Evolutionary conservation across 2,113 vertebrate species (phyloP).

Genomic region (Zingel zingel): DNA sequence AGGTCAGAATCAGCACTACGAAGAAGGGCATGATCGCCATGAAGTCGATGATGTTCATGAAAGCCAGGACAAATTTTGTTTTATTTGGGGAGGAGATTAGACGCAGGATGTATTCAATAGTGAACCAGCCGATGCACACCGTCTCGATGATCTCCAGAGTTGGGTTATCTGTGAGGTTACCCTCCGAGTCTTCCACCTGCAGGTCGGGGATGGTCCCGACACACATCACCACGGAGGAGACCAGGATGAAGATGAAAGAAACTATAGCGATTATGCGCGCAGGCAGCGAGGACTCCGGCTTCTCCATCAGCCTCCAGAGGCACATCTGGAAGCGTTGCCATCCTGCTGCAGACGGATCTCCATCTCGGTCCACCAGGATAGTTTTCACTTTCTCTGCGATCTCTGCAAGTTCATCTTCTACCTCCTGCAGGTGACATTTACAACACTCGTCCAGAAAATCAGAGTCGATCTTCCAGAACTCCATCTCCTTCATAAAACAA

Average conservation of each 20-base stretch:
- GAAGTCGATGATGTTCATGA: slow-evolving; percentile 97
- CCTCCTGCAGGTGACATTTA: slow-evolving; percentile 90
- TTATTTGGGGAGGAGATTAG: slow-evolving; percentile 92
- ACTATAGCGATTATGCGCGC: slow-evolving; percentile 91
- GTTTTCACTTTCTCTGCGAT: slow-evolving; percentile 93
- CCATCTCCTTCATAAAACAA: slow-evolving; percentile 98
- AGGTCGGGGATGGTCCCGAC: slow-evolving; percentile 95
- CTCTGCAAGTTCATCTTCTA: slow-evolving; percentile 94
- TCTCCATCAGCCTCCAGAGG: slow-evolving; percentile 97
- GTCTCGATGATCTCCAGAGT: slow-evolving; percentile 95
- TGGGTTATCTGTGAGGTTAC: slow-evolving; percentile 91
- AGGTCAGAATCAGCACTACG: slow-evolving; percentile 91
- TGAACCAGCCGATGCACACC: slow-evolving; percentile 96
- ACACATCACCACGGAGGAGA: slow-evolving; percentile 96
- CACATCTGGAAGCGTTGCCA: slow-evolving; percentile 90
- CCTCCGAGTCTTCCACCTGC: slow-evolving; percentile 89
- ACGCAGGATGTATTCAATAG: slow-evolving; percentile 92
- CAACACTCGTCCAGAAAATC: slow-evolving; percentile 95
- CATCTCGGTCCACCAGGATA: slow-evolving; percentile 92
- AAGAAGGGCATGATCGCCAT: slow-evolving; percentile 97
- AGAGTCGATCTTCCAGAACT: slow-evolving; percentile 95
- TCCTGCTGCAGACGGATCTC: slow-evolving; percentile 84
- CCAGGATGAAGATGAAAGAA: slow-evolving; percentile 95
- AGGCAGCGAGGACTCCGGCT: slow-evolving; percentile 93
- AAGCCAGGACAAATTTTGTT: slow-evolving; percentile 90